Base-by-base conservation (phyloP, 1,140 invertebrate species). In the Conus ventricosus region DNA sequence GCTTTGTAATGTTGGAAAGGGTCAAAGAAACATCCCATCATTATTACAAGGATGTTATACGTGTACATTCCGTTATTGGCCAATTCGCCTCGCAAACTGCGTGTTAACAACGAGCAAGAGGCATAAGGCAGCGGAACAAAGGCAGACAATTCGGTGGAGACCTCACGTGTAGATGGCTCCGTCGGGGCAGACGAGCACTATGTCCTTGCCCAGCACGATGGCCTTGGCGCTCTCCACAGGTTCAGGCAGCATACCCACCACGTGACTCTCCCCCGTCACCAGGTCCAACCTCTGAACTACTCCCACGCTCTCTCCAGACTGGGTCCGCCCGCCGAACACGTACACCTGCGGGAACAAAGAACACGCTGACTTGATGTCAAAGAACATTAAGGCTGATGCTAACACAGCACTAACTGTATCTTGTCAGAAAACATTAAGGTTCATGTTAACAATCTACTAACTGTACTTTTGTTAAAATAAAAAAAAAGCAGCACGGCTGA, bases 291-390 rank as follows among this genome's bases (percentile, higher is more conserved):
- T 85, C 85, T 92, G 91, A 23, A 92, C 90, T 0, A 88, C 55
- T 27, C 84, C 63, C 10, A 89, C 75, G 10, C 85, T 53, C 10
- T 80, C 78, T 4, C 89, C 57, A 55, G 88, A 84, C 53, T 78
- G 54, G 54, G 81, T 60, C 78, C 88, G 91, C 15, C 91, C 91
- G n/a, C 91, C 91, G 89, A 92, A 90, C 2, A 87, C 83, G 60
- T 89, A 91, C 23, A 92, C 89, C 84, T 87, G 71, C 15, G 15
- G 5, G 57, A 15, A 60, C 57, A 60, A 20, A 57, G 53, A 25
- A 81, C 15, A 39, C 6, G 17, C 39, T 39, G 51, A n/a, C 76
- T 67, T 88, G 53, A 80, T 39, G 39, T 39, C 39, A 39, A 39
- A 39, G 39, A 39, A 39, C 39, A 39, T 39, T 39, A 39, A 39